phyloP scores from a whole-genome alignment of 2,888 invertebrate species.

The Drosophila lutescens region DNA sequence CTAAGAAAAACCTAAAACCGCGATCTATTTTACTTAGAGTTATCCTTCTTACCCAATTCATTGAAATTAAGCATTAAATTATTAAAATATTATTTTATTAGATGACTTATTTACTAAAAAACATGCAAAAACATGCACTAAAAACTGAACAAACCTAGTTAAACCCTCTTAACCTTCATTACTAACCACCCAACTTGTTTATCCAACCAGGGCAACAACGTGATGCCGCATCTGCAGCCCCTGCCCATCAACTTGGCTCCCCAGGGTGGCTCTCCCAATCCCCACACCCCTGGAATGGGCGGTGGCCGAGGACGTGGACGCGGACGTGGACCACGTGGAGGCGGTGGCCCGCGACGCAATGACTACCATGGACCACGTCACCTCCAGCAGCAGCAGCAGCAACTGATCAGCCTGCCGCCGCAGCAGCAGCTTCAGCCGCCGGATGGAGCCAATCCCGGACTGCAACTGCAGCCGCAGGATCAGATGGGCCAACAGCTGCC shows the following conservation, averaged over 20 bases:
- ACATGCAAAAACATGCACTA: too few species aligned
- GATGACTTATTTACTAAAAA: too few species aligned
- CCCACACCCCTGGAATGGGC: conserved; percentile 55
- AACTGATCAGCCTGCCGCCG: conserved; percentile 53
- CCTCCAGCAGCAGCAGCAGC: conserved; percentile 64
- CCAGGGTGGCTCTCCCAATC: conserved; percentile 58
- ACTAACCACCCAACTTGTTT: neutral
- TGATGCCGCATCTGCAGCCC: conserved; percentile 77
- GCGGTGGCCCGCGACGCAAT: conserved; percentile 79
- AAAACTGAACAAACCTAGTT: too few species aligned
- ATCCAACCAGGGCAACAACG: conserved; percentile 68
- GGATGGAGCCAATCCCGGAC: conserved; percentile 38
- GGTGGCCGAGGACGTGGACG: conserved; percentile 76
- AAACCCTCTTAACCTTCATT: too few species aligned
- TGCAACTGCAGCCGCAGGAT: conserved; percentile 62
- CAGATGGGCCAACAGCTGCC: conserved; percentile 58
- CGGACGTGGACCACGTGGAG: conserved; percentile 61
- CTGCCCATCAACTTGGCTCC: conserved; percentile 69
- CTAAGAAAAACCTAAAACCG: too few species aligned
- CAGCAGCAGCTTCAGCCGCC: conserved; percentile 48
- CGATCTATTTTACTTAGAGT: too few species aligned
- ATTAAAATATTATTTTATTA: too few species aligned
- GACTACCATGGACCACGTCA: conserved; percentile 80
- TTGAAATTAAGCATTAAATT: too few species aligned
- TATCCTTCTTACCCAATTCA: too few species aligned